A percentile compares a stretch with the other conserved stretches of the same genome.
phyloP scores from a whole-genome alignment of 2,797 vertebrate species.

The Falco berigora region DNA sequence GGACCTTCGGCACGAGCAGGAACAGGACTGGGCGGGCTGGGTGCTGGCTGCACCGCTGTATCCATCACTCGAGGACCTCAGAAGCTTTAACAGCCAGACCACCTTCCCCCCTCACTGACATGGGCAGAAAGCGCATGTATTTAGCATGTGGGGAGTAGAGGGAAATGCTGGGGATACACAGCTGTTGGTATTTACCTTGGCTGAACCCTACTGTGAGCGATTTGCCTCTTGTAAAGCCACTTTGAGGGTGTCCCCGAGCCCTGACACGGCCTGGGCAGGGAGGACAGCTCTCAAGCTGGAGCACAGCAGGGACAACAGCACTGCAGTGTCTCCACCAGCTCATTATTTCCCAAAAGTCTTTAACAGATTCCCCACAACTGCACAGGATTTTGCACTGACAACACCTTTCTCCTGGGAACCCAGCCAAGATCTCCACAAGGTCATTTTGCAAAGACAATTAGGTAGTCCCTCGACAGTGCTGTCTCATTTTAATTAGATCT shows the following conservation, averaged over 20 bases:
- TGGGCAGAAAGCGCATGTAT: fast-evolving
- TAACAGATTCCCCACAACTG: neutral
- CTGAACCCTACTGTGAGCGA: fast-evolving
- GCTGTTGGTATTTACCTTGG: neutral
- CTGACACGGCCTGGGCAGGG: fast-evolving
- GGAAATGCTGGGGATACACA: neutral
- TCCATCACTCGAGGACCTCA: fast-evolving
- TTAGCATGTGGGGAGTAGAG: fast-evolving
- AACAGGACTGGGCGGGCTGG: fast-evolving
- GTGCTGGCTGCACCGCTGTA: fast-evolving
- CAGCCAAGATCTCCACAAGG: constrained; percentile 9
- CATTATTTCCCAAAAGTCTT: constrained; percentile 30
- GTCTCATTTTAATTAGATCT: constrained; percentile 61
- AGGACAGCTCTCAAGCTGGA: neutral
- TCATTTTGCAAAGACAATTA: constrained; percentile 57
- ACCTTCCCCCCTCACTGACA: fast-evolving
- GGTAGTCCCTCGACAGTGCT: neutral
- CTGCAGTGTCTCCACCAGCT: neutral
- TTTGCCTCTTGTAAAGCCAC: neutral
- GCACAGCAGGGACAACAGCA: neutral
- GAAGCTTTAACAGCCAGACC: neutral
- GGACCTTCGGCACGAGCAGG: fast-evolving
- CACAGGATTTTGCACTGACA: neutral
- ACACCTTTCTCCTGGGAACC: constrained; percentile 39
- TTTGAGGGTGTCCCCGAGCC: fast-evolving